These are phyloP conservation scores for Leucoraja ocellata DNA, from an alignment of 2,797 vertebrate genomes.

Conservation along the genomic window DNA sequence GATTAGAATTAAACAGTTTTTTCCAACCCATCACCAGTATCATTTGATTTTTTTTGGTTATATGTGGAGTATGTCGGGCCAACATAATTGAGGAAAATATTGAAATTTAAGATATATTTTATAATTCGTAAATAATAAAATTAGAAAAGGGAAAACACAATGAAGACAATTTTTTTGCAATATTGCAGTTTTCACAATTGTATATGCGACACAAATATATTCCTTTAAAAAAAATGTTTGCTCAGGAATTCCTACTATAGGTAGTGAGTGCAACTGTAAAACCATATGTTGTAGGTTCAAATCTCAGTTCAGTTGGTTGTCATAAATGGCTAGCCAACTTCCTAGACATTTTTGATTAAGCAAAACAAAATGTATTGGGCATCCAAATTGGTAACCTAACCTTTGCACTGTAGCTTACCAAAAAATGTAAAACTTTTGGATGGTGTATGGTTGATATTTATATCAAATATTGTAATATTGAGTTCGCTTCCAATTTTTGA, in stretches of 20 bases:
- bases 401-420: not conserved
- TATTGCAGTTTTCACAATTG: not conserved
- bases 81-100: not conserved
- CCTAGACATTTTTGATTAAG: too few species aligned
- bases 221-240: too few species aligned
- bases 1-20: not conserved
- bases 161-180: not conserved
- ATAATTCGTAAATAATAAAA: not conserved
- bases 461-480: not conserved
- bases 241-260: too few species aligned
- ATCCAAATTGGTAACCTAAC: not conserved
- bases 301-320: too few species aligned
- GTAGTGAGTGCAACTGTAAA: too few species aligned
- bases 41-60: not conserved
- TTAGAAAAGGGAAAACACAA: not conserved
- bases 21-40: too few species aligned
- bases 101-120: not conserved
- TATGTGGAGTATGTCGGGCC: not conserved
- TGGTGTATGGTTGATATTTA: too few species aligned
- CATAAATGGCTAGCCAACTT: too few species aligned
- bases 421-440: not conserved
- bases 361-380: too few species aligned
- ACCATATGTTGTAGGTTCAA: too few species aligned
- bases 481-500: not conserved
- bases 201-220: too few species aligned